Evolutionary conservation across 2,113 vertebrate genomes (phyloP).

Genomic region (Boulengeromyrus knoepffleri): DNA sequence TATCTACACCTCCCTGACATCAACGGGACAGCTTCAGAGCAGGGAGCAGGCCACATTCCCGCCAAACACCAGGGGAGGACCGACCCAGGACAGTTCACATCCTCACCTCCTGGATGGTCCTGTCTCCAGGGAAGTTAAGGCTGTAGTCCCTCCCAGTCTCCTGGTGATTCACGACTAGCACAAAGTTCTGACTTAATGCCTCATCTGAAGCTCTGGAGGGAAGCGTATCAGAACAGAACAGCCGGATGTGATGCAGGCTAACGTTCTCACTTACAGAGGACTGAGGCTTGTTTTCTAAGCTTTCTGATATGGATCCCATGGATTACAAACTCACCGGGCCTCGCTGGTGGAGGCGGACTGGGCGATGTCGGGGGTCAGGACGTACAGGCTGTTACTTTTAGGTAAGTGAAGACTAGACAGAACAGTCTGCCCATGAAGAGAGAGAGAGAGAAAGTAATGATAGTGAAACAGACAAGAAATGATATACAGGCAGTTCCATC

Average conservation of each 20-base stretch:
- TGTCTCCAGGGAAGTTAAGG: slow-evolving; percentile 97
- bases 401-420: slow-evolving; percentile 93
- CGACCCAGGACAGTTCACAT: background rate
- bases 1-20: background rate
- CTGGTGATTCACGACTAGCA: slow-evolving; percentile 92
- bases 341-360: slow-evolving; percentile 82
- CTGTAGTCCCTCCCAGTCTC: slow-evolving; percentile 98
- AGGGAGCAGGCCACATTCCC: background rate
- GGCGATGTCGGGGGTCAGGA: slow-evolving; percentile 89
- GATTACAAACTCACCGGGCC: slow-evolving; percentile 67
- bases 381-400: slow-evolving; percentile 97
- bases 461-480: background rate
- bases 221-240: background rate
- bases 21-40: background rate
- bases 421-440: slow-evolving; percentile 64
- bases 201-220: slow-evolving; percentile 80
- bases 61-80: background rate
- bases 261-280: background rate
- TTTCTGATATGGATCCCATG: fast-evolving
- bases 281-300: background rate
- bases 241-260: slow-evolving; percentile 17
- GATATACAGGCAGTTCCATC: background rate
- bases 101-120: slow-evolving; percentile 96
- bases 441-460: background rate
- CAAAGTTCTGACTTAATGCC: slow-evolving; percentile 96